These are phyloP conservation scores for Tachina lurida DNA, from an alignment of 2,888 invertebrate genomes.

Conservation along the genomic window DNA sequence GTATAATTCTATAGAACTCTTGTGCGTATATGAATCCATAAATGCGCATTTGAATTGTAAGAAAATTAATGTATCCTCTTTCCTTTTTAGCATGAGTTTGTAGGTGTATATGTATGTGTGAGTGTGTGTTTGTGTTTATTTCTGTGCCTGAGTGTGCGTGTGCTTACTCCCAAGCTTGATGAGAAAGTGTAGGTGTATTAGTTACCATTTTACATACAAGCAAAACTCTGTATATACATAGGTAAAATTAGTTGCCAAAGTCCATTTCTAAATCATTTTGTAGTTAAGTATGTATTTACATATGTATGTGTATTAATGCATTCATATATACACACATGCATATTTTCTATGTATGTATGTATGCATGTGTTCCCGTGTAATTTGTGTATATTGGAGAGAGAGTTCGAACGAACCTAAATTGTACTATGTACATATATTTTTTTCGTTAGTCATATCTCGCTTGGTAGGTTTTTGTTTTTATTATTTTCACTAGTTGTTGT, in stretches of 20 bases:
- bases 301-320: no score
- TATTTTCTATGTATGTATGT: background rate
- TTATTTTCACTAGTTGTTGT: constrained; percentile 10
- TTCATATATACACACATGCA: no score
- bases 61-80: constrained; percentile 8
- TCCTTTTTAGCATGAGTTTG: background rate
- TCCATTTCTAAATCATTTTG: no score
- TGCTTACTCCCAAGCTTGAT: background rate
- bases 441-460: constrained; percentile 29
- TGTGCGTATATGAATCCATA: no score
- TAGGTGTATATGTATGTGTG: background rate
- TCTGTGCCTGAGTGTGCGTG: background rate
- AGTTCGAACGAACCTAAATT: background rate
- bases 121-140: background rate
- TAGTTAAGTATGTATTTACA: no score
- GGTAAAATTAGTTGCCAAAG: no score
- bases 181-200: background rate
- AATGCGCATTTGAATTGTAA: background rate
- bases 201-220: constrained; percentile 16
- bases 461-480: constrained; percentile 26
- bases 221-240: background rate
- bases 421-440: background rate
- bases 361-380: background rate
- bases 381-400: background rate
- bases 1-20: no score